Evolutionary conservation across 2,113 vertebrate species (phyloP), one percentile per base, ranked within the genome.

Genomic region (Hoplias malabaricus): DNA sequence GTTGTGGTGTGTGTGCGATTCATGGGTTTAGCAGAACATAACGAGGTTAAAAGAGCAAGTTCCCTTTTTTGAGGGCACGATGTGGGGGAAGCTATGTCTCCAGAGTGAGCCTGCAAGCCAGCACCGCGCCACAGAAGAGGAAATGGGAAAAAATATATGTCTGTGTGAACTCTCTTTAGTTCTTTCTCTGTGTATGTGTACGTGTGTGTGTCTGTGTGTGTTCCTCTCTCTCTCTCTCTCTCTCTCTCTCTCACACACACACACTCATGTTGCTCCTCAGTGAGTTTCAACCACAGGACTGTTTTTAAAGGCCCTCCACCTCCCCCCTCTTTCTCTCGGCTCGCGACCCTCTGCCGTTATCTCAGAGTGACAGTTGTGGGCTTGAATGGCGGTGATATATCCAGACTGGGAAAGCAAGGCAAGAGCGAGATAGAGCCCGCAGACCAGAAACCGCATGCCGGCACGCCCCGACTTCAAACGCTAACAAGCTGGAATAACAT

Each of bases 401-500:
- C 86, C 89, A 90, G 90, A 88, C 88, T 87, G 73, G 89, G 82
- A 90, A 91, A 91, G 90, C 90, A 84, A 91, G 89, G 91, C 87
- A 85, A 48, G 42, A 66, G 42, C 14, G 63, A 68, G 75, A 79
- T n/a, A 87, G 87, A 88, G 87, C 85, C 85, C 90, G 89, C 90
- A 92, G 90, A 89, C 92, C 91, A 91, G 90, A 89, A 93, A 92
- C 91, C 90, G 61, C 86, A 89, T 83, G 86, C 90, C 83, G 86
- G 84, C 88, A 83, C 75, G 82, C 87, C 84, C 79, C 70, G 83
- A 93, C 90, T 89, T 90, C 91, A 91, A 92, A 92, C 87, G 82
- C 90, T 89, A 91, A 93, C 90, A 88, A 91, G 89, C 88, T 93
- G 92, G 89, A 91, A 92, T 92, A 91, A 92, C 90, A 90, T 92